Base-by-base conservation (phyloP, 2,888 invertebrate species). In the Zhuqinia jingwanae region DNA sequence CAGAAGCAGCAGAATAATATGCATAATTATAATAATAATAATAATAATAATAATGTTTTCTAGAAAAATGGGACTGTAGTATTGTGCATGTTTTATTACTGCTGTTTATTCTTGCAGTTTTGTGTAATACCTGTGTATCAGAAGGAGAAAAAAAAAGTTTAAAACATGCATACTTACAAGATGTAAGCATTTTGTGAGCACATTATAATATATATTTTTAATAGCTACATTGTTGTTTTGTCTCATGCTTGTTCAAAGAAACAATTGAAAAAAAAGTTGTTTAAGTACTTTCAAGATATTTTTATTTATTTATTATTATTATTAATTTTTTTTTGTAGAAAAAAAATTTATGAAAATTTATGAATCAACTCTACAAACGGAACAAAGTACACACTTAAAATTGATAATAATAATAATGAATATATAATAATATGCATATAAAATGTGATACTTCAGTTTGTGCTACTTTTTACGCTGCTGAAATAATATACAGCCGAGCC, bases 101-200 rank as follows among this genome's bases (percentile, higher is more conserved):
- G 13, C 45, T 68, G 45, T 68, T 60, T 42, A 15, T 60, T 65
- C 5, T 65, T 36, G 36, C 65, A 36, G 15, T n/a, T n/a, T n/a
- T n/a, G n/a, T n/a, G n/a, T n/a, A n/a, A n/a, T n/a, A n/a, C n/a
- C n/a, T n/a, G n/a, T n/a, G n/a, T n/a, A n/a, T 27, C 47, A 42
- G 11, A 42, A 42, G 30, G 30, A 63, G 65, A 60, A 60, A 60
- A 30, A 63, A 22, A 22, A 45, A 68, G 68, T 36, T 36, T 36
- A 53, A 10, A 47, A 70, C 70, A 70, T 20, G 47, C 11, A 45
- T 70, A 47, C 13, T 70, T 70, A 47, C 70, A 70, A 25, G 22
- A 47, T 70, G 70, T 25, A 70, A 70, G 15, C 22, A 70, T 70
- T 50, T 47, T 70, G 65, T 70, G 70, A 17, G 25, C 45, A 70